phyloP scores from a whole-genome alignment of 2,888 invertebrate genomes.

The Thelaira solivaga region DNA sequence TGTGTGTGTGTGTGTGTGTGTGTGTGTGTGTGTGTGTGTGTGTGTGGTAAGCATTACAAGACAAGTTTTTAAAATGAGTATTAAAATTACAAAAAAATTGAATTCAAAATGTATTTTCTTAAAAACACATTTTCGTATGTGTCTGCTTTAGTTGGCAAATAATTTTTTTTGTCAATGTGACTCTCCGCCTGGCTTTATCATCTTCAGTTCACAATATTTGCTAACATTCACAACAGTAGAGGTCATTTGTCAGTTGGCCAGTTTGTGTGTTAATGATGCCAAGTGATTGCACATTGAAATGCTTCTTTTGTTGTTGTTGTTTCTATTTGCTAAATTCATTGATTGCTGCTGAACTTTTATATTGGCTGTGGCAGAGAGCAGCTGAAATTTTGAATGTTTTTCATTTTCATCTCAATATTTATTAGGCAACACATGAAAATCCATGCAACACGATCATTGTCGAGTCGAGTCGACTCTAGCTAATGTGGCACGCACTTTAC shows the following conservation, averaged over 20 bases:
- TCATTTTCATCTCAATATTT: conserved; percentile 26
- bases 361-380: neutral
- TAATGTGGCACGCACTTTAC: conserved; percentile 19
- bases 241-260: conserved; percentile 23
- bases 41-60: no score
- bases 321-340: neutral
- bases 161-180: neutral
- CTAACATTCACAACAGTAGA: neutral
- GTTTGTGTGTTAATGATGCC: neutral
- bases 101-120: no score
- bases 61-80: no score
- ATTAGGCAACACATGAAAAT: conserved; percentile 34
- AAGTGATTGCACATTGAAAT: conserved; percentile 10
- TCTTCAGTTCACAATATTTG: neutral
- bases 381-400: conserved; percentile 12
- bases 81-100: no score
- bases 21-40: no score
- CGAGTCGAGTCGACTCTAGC: no score
- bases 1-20: neutral
- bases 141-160: no score
- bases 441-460: conserved; percentile 39
- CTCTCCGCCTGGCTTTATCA: neutral
- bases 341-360: neutral
- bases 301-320: neutral
- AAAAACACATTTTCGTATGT: no score